Evolutionary conservation across 2,113 vertebrate genomes (phyloP), one percentile per base, ranked within the genome.

Genomic region (Eurypyga helias): DNA sequence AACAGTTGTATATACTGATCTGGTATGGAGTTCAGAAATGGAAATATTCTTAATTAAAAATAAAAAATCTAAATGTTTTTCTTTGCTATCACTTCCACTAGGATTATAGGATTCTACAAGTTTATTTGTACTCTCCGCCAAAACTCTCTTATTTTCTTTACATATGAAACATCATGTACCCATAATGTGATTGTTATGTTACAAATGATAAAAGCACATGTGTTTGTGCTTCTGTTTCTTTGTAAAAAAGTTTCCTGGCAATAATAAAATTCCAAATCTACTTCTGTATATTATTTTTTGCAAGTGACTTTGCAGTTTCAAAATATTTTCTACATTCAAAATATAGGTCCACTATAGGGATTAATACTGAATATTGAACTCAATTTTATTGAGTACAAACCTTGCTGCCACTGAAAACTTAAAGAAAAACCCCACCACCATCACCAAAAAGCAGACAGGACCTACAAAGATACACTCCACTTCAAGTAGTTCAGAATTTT

Each of bases 381-480:
- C 3, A 69, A 20, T 31, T 48, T 67, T 78, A n/a, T n/a, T n/a
- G 3, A 76, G 3, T 41, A 61, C n/a, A 83, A 87, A 55, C 11
- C 19, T 36, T n/a, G 5, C 5, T 79, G 33, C 13, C 67, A 31
- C 24, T 43, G 19, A 52, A 2, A 77, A 52, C 11, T 45, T 67
- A 8, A 33, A 54, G 20, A 43, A 48, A 62, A 20, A 36, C 4
- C 28, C 31, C 36, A 23, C 3, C 26, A 33, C 6, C 11, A 26
- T 2, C 19, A 81, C 1, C 4, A 55, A 51, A 67, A 57, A 38
- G 3, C 18, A 69, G 2, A 7, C 43, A 85, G 15, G 4, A 2
- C 3, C 7, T 73, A 17, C n/a, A 79, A 10, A 31, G 4, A 25
- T 48, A 25, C 3, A 11, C 4, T 33, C 3, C 1, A 3, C 25